A percentile compares a stretch with the other conserved stretches of the same genome.
These are phyloP conservation scores for Nicator chloris DNA, from an alignment of 2,113 vertebrate species.

Conservation along the genomic window DNA sequence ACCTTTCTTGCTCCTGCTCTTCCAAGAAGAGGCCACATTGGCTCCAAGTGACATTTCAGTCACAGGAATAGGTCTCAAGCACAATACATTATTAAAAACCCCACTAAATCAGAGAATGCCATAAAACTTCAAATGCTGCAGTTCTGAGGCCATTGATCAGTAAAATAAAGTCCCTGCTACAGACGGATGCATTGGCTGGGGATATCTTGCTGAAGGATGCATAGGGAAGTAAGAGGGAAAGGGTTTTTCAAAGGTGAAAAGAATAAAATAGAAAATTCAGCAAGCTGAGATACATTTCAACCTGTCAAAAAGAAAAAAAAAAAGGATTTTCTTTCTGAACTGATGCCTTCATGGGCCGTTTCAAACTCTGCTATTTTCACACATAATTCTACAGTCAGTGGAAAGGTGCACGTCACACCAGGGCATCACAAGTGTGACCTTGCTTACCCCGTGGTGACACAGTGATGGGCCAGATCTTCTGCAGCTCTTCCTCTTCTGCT, in stretches of 20 bases:
- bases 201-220: background rate
- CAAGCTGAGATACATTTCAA: background rate
- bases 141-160: background rate
- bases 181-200: background rate
- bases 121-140: background rate
- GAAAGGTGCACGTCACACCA: background rate
- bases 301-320: background rate
- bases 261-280: background rate
- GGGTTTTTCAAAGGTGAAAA: background rate
- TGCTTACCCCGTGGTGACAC: background rate
- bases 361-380: background rate
- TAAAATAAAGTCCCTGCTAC: background rate
- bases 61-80: background rate
- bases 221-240: background rate
- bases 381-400: background rate
- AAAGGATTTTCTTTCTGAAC: background rate
- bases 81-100: background rate
- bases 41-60: conserved; percentile 17
- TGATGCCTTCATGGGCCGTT: background rate
- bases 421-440: background rate
- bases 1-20: background rate
- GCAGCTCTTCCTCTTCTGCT: background rate
- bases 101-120: background rate
- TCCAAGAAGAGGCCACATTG: background rate
- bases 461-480: background rate